Percentiles rank a stretch among this genome's conserved stretches.
Conservation (phyloP, 2,888 invertebrate genomes). For the Dasypogon diadema region DNA sequence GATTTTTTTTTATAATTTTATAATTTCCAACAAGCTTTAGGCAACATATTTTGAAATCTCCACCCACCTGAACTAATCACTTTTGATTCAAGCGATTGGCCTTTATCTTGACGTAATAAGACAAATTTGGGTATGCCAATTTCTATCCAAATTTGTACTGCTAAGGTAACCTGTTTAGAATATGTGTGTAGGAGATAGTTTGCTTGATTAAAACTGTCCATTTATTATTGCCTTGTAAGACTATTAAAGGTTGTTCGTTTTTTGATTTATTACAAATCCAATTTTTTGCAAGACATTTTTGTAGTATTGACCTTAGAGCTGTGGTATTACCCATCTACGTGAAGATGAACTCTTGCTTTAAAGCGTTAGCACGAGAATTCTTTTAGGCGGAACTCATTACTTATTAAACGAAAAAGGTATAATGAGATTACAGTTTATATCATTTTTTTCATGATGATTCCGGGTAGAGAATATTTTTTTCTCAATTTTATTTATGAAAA, state of each 20-base stretch:
- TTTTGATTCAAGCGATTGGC: neutral
- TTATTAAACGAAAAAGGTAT: too few relatives aligned
- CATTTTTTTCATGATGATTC: too few relatives aligned
- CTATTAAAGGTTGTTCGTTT: neutral
- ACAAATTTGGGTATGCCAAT: conserved; percentile 7
- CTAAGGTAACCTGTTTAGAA: neutral
- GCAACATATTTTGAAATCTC: conserved; percentile 13
- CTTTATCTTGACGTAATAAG: conserved; percentile 13
- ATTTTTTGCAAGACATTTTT: neutral
- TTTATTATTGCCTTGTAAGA: conserved; percentile 12
- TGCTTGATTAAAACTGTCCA: conserved; percentile 33
- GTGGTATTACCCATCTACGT: neutral
- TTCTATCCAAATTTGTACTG: neutral
- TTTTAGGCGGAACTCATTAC: too few relatives aligned
- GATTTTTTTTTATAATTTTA: too few relatives aligned
- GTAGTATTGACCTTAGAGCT: conserved; percentile 4
- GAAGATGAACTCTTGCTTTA: neutral
- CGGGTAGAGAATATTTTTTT: too few relatives aligned
- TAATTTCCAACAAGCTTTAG: too few relatives aligned
- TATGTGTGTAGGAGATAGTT: conserved; percentile 5
- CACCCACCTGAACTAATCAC: conserved; percentile 1
- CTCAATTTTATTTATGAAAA: too few relatives aligned
- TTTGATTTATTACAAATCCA: conserved; percentile 21
- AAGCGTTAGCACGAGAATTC: too few relatives aligned
- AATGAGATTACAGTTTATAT: too few relatives aligned